Evolutionary conservation across 2,113 vertebrate genomes (phyloP).

Genomic region (Coryphaenoides rupestris): DNA sequence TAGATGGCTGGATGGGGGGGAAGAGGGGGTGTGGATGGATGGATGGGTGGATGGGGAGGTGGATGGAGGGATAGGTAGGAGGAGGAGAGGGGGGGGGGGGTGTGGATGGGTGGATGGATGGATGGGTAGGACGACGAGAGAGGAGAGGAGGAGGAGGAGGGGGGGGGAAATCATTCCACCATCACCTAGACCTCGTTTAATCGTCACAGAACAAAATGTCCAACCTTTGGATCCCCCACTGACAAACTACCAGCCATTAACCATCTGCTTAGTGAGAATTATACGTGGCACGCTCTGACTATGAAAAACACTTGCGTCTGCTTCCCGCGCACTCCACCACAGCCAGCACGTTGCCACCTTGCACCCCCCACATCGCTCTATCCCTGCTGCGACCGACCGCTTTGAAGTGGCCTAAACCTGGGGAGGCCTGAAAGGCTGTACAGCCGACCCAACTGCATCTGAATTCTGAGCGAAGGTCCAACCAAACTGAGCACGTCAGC

Average conservation of each 20-base stretch:
- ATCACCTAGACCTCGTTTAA: slow-evolving; percentile 76
- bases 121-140: too few species aligned
- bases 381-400: slow-evolving; percentile 32
- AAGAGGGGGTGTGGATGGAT: slow-evolving; percentile 44
- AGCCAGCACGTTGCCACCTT: slow-evolving; percentile 13
- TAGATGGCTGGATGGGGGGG: too few species aligned
- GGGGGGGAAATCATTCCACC: slow-evolving; percentile 62
- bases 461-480: too few species aligned
- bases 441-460: too few species aligned
- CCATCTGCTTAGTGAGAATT: slow-evolving; percentile 74
- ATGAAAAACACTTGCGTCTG: slow-evolving; percentile 54
- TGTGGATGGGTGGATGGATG: neutral
- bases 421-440: slow-evolving; percentile 18
- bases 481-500: too few species aligned
- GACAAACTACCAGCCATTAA: slow-evolving; percentile 76
- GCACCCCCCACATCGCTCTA: neutral
- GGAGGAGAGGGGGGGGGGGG: slow-evolving; percentile 49
- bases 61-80: slow-evolving; percentile 25
- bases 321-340: slow-evolving; percentile 8
- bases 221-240: slow-evolving; percentile 70
- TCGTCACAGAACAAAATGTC: slow-evolving; percentile 70
- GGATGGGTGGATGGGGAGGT: neutral
- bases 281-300: slow-evolving; percentile 48
- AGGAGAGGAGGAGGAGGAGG: too few species aligned
- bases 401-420: slow-evolving; percentile 49